Percentiles rank a stretch among this genome's conserved stretches.
Conservation (phyloP, 2,888 invertebrate species). For the Lepidocyrtoides sp. region DNA sequence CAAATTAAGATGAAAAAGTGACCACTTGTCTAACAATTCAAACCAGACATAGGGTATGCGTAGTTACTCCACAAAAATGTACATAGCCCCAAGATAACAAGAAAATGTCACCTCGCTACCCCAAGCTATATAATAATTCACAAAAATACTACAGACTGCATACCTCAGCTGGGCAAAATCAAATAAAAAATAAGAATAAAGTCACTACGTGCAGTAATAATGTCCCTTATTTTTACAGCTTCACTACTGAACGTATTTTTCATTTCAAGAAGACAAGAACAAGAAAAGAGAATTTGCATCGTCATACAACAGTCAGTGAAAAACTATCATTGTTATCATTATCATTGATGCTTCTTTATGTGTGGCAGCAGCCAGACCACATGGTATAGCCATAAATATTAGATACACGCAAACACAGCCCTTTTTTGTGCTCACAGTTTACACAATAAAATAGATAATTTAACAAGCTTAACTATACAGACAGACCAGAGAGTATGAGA, state of each 20-base stretch:
- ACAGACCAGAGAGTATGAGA: neutral
- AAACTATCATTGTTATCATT: neutral
- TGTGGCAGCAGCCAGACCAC: neutral
- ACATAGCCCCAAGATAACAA: neutral
- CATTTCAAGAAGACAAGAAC: neutral
- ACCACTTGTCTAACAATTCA: neutral
- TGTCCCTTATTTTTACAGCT: neutral
- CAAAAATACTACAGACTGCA: too few species aligned
- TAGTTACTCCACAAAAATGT: neutral
- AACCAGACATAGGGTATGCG: neutral
- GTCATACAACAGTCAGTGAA: neutral
- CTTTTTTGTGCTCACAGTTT: neutral
- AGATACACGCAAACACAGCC: neutral
- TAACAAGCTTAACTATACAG: too few species aligned
- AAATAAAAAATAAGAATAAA: neutral
- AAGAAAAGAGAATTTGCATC: neutral
- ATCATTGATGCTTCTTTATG: neutral
- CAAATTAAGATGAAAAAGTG: constrained; percentile 52
- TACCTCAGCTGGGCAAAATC: neutral
- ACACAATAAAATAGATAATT: constrained; percentile 21
- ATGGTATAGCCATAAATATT: neutral
- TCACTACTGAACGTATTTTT: neutral
- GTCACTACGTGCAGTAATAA: neutral
- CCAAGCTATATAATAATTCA: neutral
- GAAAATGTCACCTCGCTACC: neutral